A percentile compares a stretch with the other conserved stretches of the same genome.
phyloP scores from a whole-genome alignment of 2,113 vertebrate species.

The Eudyptes chrysolophus region DNA sequence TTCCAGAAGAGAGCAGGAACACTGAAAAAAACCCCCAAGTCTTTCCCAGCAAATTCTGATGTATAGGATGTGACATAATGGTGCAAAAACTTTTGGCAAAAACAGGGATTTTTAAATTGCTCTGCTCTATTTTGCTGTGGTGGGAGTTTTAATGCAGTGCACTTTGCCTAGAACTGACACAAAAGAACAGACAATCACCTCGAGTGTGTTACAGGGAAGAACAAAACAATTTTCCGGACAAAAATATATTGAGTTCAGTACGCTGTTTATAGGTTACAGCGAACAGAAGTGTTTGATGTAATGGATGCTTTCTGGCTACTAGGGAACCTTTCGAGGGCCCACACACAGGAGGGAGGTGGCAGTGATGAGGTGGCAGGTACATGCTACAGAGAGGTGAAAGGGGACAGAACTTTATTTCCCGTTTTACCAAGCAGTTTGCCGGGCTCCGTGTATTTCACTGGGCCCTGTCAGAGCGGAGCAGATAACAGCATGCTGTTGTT shows the following conservation, averaged over 20 bases:
- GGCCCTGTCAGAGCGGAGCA: not conserved
- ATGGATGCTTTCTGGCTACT: not conserved
- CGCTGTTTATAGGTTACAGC: not conserved
- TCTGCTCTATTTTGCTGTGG: not conserved
- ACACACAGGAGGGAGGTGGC: not conserved
- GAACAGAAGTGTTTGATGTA: not conserved
- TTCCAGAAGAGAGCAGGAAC: not conserved
- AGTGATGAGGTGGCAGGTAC: not conserved
- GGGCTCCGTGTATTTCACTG: not conserved
- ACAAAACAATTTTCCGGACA: not conserved
- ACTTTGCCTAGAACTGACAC: not conserved
- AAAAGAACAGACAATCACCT: not conserved
- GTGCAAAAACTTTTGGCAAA: slow-evolving; percentile 13
- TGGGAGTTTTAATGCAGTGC: not conserved
- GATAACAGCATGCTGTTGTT: accelerated
- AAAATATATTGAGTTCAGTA: not conserved
- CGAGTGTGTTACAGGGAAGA: not conserved
- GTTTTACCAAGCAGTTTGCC: not conserved
- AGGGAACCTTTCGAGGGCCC: not conserved
- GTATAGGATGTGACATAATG: slow-evolving; percentile 23
- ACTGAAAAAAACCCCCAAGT: not conserved
- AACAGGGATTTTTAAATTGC: not conserved
- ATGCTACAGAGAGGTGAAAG: not conserved
- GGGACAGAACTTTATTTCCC: not conserved
- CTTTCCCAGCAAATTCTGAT: not conserved